Percentiles rank a stretch among this genome's conserved stretches.
Evolutionary conservation across 2,113 vertebrate species (phyloP).

Genomic region (Anarrhichthys ocellatus): DNA sequence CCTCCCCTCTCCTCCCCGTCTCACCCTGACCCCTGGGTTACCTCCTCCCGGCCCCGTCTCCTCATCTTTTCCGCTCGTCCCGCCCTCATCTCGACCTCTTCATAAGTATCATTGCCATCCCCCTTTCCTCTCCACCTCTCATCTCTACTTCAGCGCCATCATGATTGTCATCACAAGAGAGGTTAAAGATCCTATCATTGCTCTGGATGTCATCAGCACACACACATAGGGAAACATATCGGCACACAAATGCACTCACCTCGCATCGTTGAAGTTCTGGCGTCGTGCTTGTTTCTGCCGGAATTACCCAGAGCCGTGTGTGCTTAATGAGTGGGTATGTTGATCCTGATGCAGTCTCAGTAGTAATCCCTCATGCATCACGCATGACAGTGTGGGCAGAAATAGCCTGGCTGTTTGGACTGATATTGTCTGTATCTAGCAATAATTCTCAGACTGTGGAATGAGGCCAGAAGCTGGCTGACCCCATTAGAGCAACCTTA

Average conservation of each 20-base stretch:
- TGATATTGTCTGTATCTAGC: slow-evolving; percentile 36
- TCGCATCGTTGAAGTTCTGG: background rate
- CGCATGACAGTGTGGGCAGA: slow-evolving; percentile 45
- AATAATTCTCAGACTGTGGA: slow-evolving; percentile 45
- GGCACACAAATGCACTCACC: background rate
- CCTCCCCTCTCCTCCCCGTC: slow-evolving; percentile 10
- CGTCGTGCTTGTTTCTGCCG: background rate
- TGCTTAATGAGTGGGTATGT: slow-evolving; percentile 25
- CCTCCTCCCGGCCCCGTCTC: slow-evolving; percentile 22
- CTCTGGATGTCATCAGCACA: slow-evolving; percentile 25
- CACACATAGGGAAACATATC: background rate
- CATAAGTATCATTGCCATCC: slow-evolving; percentile 30
- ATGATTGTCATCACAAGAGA: slow-evolving; percentile 49
- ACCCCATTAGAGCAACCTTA: slow-evolving; percentile 55
- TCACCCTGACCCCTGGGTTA: slow-evolving; percentile 55
- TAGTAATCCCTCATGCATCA: slow-evolving; percentile 39
- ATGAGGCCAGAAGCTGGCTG: slow-evolving; percentile 46
- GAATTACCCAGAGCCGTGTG: background rate
- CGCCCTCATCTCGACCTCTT: slow-evolving; percentile 38
- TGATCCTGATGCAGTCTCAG: slow-evolving; percentile 19
- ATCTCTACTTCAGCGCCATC: slow-evolving; percentile 19
- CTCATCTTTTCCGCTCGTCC: slow-evolving; percentile 22
- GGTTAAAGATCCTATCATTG: slow-evolving; percentile 62
- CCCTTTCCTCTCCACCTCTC: slow-evolving; percentile 30
- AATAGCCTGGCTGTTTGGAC: slow-evolving; percentile 34